Evolutionary conservation across 1,140 invertebrate genomes (phyloP), one percentile per base, ranked within the genome.

Genomic region (Galendromus occidentalis): DNA sequence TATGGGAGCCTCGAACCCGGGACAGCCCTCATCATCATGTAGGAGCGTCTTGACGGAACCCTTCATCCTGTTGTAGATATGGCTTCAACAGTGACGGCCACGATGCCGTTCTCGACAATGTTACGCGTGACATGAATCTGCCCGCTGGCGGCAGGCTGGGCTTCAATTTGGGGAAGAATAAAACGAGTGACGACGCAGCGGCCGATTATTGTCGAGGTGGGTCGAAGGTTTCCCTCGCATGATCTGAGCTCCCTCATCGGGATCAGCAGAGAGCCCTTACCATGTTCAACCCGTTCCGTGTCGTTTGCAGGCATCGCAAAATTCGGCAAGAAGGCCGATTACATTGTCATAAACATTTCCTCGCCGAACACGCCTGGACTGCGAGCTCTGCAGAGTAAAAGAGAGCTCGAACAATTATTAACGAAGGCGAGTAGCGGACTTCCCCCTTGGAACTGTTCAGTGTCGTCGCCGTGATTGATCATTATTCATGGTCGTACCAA

Each of bases 41-140:
- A 25, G 22, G 17, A 44, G 17, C 17, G 17, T 39, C 51, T 64
- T 64, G 28, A 17, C 44, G 33, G 12, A 28, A n/a, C 41, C 39
- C 28, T 25, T 66, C 5, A 65, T 29, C 22, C 39, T 17, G 1
- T 72, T 71, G 51, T 68, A 81, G 80, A 67, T 88, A 86, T 79
- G 91, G 95, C 7, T 98, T 99, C 72, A 98, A 98, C 75, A 98
- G 90, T 76, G 83, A 91, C 71, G 95, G 95, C 0, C 88, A 95
- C 74, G 78, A 86, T 18, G 70, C 71, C 55, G 86, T 91, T 0
- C 79, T 81, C 42, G 67, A 81, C 55, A 81, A 86, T 67, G 69
- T 91, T 12, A 6, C 66, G 55, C n/a, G 18, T 25, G 7, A 9
- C 41, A 42, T 44, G 45, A 44, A 68, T 7, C 63, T 44, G 7